phyloP scores from a whole-genome alignment of 2,113 vertebrate species.

The Cichladusa arquata region DNA sequence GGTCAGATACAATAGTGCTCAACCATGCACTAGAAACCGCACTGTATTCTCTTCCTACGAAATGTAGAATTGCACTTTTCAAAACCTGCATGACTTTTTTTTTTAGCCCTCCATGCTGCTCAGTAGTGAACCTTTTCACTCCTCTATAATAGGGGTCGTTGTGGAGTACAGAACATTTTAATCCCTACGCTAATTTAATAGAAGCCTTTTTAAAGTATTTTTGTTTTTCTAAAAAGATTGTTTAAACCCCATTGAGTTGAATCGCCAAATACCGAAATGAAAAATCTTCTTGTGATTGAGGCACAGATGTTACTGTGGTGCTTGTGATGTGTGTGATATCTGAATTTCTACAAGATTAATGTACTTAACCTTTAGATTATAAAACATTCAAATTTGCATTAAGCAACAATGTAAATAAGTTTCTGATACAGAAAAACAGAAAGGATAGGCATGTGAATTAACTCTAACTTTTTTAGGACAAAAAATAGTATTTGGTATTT shows the following conservation, averaged over 20 bases:
- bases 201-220: constrained; percentile 24
- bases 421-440: constrained; percentile 25
- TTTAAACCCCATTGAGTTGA: constrained; percentile 36
- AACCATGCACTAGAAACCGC: constrained; percentile 19
- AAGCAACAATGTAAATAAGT: constrained; percentile 49
- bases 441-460: constrained; percentile 4
- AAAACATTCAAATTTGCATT: constrained; percentile 52
- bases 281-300: constrained; percentile 35
- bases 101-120: constrained; percentile 31
- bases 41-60: constrained; percentile 1
- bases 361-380: constrained; percentile 57
- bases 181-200: constrained; percentile 35
- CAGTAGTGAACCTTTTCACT: background rate
- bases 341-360: constrained; percentile 51
- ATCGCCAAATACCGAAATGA: constrained; percentile 45
- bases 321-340: background rate
- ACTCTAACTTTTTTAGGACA: background rate
- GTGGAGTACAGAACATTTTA: constrained; percentile 16
- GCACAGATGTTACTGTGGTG: constrained; percentile 26
- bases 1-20: constrained; percentile 40
- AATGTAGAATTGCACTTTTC: constrained; percentile 30
- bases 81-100: constrained; percentile 29
- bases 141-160: background rate
- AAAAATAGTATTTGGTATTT: constrained; percentile 18
- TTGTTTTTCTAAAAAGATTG: constrained; percentile 1